Base-by-base conservation (phyloP, 1,140 invertebrate species). In the Drosophila seguyi region DNA sequence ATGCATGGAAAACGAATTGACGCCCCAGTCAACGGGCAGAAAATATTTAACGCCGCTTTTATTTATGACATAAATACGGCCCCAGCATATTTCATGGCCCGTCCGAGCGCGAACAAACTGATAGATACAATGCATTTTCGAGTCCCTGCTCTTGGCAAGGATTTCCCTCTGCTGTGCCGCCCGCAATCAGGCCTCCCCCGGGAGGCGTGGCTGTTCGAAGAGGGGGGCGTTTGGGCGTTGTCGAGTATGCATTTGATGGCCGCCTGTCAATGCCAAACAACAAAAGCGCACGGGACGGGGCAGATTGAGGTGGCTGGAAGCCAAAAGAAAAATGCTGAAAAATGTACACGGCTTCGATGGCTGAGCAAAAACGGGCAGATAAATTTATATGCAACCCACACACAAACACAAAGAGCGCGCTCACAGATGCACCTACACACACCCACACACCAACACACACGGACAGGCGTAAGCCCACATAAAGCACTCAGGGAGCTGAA, bases 41-140 rank as follows among this genome's bases (percentile, higher is more conserved):
- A 71, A 84, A 87, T 87, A 80, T 87, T 87, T 87, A 87, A 88
- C 84, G 84, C 84, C 76, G 69, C 84, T 87, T 84, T 88, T 87
- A 87, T 87, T 87, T 87, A 87, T 87, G 84, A 88, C 84, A 72
- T 80, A 88, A 88, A 88, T 84, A 68, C 76, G 80, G 78, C 62
- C 39, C 34, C 55, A 79, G 61, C 84, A 87, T 87, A 88, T 87
- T 87, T 87, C 84, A 87, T 88, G 85, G 74, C 11, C 7, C 44
- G 66, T 11, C 68, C 73, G 53, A 73, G 59, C 58, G 71, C 71
- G 67, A 88, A 71, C 73, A 69, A 88, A 80, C 84, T 87, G 84
- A 87, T 87, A 87, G 84, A 88, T 84, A 73, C 85, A 88, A 87
- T 88, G 77, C 85, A 80, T 87, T 87, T 87, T 75, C 66, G 63